Percentiles rank a stretch among this genome's conserved stretches.
Conservation (phyloP, 2,888 invertebrate genomes). For the Cantharis rustica region DNA sequence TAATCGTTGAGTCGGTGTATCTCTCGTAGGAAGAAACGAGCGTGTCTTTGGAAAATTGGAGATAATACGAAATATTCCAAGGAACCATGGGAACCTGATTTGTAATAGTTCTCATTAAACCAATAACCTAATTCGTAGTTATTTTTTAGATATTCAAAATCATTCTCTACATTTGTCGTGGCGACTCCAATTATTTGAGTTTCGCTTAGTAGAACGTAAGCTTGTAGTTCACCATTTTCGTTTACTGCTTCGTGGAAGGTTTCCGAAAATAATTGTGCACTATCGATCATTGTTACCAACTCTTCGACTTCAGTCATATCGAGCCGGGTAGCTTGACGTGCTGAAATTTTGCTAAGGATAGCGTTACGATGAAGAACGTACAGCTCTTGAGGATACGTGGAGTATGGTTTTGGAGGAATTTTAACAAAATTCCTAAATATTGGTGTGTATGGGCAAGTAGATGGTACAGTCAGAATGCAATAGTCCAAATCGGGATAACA, state of each 20-base stretch:
- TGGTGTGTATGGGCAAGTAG: slow-evolving; percentile 58
- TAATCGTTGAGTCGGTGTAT: slow-evolving; percentile 62
- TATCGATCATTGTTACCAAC: slow-evolving; percentile 39
- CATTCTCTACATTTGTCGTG: slow-evolving; percentile 46
- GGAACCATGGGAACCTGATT: slow-evolving; percentile 50
- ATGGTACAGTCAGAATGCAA: slow-evolving; percentile 64
- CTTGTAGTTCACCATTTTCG: slow-evolving; percentile 39
- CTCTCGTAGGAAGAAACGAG: slow-evolving; percentile 66
- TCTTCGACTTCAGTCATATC: slow-evolving; percentile 36
- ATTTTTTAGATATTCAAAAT: slow-evolving; percentile 47
- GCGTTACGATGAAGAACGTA: slow-evolving; percentile 55
- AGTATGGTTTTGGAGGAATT: slow-evolving; percentile 48
- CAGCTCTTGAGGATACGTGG: slow-evolving; percentile 55
- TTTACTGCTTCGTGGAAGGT: slow-evolving; percentile 40
- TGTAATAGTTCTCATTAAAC: slow-evolving; percentile 44
- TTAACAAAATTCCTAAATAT: slow-evolving; percentile 63
- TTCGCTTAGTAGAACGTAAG: slow-evolving; percentile 41
- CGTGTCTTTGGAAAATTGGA: slow-evolving; percentile 63
- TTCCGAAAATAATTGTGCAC: slow-evolving; percentile 29
- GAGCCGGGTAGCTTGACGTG: slow-evolving; percentile 37
- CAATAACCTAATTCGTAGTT: slow-evolving; percentile 54
- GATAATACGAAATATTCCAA: slow-evolving; percentile 60
- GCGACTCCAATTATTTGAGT: slow-evolving; percentile 43
- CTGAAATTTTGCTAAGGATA: slow-evolving; percentile 38
- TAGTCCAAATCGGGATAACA: slow-evolving; percentile 69